Conservation (phyloP, 2,888 invertebrate species). For the Alviniconcha strummeri region DNA sequence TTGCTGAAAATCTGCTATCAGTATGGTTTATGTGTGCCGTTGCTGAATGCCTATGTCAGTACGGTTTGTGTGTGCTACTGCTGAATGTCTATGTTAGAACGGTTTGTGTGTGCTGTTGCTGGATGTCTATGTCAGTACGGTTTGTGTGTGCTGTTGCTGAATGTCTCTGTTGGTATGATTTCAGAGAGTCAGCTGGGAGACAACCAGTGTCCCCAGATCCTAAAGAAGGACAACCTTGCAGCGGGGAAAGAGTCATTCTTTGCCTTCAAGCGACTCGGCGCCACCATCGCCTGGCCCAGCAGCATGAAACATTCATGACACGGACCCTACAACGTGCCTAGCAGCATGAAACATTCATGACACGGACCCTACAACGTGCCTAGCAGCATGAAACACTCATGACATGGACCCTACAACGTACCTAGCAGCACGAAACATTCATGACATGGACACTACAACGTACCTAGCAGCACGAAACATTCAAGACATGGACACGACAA, state of each 20-base stretch:
- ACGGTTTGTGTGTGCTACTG: too few relatives aligned
- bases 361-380: background rate
- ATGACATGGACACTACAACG: too few relatives aligned
- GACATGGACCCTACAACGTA: background rate
- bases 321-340: background rate
- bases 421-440: background rate
- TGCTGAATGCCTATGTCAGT: too few relatives aligned
- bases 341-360: background rate
- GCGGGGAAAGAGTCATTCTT: constrained; percentile 89
- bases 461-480: too few relatives aligned
- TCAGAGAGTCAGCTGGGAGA: constrained; percentile 92
- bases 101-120: too few relatives aligned
- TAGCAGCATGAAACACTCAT: too few relatives aligned
- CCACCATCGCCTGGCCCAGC: constrained; percentile 95
- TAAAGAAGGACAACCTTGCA: constrained; percentile 79
- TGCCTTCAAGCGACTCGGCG: constrained; percentile 95
- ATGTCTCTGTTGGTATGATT: constrained; percentile 59
- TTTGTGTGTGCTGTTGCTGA: too few relatives aligned
- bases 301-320: constrained; percentile 40
- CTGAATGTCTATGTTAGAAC: too few relatives aligned
- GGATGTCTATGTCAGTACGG: too few relatives aligned
- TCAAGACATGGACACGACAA: too few relatives aligned
- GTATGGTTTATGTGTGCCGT: too few relatives aligned
- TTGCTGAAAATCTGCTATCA: too few relatives aligned
- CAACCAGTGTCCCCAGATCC: constrained; percentile 91